These are phyloP conservation scores for Anthonomus grandis DNA, from an alignment of 1,140 invertebrate genomes.

Conservation along the genomic window DNA sequence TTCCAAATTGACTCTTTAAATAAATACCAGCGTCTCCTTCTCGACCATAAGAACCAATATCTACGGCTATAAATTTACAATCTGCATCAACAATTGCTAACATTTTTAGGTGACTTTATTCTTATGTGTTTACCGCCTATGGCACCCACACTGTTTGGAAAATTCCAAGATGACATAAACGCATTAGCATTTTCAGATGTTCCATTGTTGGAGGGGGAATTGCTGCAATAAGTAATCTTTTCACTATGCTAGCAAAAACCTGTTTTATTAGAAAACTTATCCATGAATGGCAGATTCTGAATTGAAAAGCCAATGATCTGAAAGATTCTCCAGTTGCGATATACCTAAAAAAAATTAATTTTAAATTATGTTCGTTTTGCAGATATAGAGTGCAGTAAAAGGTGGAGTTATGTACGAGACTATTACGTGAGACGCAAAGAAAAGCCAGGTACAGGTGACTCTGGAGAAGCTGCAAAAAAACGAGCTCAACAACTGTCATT, in stretches of 20 bases:
- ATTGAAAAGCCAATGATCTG: conserved; percentile 15
- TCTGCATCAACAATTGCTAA: not conserved
- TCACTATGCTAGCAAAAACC: not conserved
- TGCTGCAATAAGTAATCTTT: no score
- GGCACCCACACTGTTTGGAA: not conserved
- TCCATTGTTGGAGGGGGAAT: no score
- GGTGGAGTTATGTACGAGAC: conserved; percentile 11
- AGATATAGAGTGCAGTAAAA: conserved; percentile 25
- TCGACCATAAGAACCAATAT: no score
- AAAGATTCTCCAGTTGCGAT: conserved; percentile 19
- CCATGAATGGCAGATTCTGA: not conserved
- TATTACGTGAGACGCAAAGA: not conserved
- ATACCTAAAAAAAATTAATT: conserved; percentile 16
- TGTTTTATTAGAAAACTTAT: not conserved
- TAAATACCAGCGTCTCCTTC: no score
- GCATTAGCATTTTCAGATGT: no score
- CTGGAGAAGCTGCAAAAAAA: not conserved
- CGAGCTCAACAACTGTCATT: not conserved
- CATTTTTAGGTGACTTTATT: not conserved
- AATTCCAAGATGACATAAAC: conserved; percentile 9
- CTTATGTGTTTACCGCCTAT: no score
- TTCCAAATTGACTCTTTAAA: not conserved
- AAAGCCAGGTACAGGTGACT: not conserved
- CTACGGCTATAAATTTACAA: not conserved
- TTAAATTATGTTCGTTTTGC: conserved; percentile 6